Conservation (phyloP, 2,888 invertebrate species). For the Macrosoma leucophasiata region DNA sequence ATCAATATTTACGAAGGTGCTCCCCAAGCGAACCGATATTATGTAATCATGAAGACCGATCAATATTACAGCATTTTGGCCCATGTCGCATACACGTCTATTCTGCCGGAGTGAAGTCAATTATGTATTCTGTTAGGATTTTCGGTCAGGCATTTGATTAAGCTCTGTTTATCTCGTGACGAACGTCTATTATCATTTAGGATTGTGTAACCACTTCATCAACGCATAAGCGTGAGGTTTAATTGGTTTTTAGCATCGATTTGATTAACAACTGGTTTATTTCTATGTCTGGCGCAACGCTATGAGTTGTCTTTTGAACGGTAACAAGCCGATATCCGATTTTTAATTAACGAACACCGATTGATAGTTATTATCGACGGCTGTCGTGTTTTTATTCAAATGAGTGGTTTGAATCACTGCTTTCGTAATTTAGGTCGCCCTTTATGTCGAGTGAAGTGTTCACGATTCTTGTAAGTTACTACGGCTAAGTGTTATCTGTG, state of each 20-base stretch:
- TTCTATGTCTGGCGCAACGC: slow-evolving; percentile 30
- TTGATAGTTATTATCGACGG: slow-evolving; percentile 31
- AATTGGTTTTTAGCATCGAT: slow-evolving; percentile 55
- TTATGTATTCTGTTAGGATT: slow-evolving; percentile 45
- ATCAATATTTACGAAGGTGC: slow-evolving; percentile 25
- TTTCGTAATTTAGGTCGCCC: slow-evolving; percentile 49
- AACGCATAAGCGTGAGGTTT: slow-evolving; percentile 38
- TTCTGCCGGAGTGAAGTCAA: slow-evolving; percentile 46
- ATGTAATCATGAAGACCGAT: slow-evolving; percentile 25
- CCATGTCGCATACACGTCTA: slow-evolving; percentile 36
- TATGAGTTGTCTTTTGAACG: slow-evolving; percentile 6
- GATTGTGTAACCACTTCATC: slow-evolving; percentile 42
- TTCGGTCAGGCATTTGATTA: slow-evolving; percentile 35
- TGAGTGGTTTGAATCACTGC: slow-evolving; percentile 33
- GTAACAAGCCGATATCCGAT: slow-evolving; percentile 23
- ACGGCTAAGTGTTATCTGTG: slow-evolving; percentile 48
- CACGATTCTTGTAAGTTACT: slow-evolving; percentile 40
- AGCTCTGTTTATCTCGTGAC: slow-evolving; percentile 37
- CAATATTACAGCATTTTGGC: slow-evolving; percentile 23
- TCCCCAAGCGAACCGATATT: slow-evolving; percentile 17
- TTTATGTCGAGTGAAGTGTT: slow-evolving; percentile 37
- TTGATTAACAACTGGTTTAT: slow-evolving; percentile 43
- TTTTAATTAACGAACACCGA: slow-evolving; percentile 47
- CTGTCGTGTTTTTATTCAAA: slow-evolving; percentile 29
- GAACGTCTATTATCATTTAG: slow-evolving; percentile 31